Evolutionary conservation across 2,113 vertebrate genomes (phyloP).

Genomic region (Struthio camelus): DNA sequence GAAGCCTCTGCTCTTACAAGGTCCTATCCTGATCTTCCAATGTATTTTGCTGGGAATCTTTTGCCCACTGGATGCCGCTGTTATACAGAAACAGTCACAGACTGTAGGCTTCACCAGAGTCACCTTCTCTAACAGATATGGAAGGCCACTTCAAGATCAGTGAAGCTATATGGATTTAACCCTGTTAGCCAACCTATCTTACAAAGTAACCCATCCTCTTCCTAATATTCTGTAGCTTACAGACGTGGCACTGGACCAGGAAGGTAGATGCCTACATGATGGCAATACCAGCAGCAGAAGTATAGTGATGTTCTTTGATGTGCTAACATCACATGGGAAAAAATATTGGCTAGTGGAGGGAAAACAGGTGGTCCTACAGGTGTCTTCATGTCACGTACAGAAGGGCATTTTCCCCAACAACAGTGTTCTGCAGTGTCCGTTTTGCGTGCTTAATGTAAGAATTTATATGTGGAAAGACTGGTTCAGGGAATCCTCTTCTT

Average conservation of each 20-base stretch:
- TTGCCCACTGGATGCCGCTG: constrained; percentile 56
- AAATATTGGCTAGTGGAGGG: background rate
- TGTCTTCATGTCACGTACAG: background rate
- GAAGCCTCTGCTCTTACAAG: background rate
- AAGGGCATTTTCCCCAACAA: background rate
- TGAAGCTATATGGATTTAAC: accelerated
- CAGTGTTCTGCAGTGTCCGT: background rate
- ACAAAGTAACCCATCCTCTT: background rate
- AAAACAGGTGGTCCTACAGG: background rate
- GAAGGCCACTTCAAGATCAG: background rate
- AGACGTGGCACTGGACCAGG: accelerated
- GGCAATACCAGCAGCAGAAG: background rate
- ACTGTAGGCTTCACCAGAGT: background rate
- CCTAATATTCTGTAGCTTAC: background rate
- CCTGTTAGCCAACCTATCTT: background rate
- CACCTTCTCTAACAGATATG: background rate
- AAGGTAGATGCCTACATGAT: background rate
- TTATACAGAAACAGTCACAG: background rate
- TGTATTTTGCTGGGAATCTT: background rate
- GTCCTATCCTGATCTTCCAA: background rate
- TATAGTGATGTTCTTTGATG: background rate
- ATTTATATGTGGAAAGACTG: background rate
- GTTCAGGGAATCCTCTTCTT: background rate
- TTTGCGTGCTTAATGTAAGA: background rate
- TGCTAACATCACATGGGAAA: background rate